Evolutionary conservation across 2,888 invertebrate species (phyloP).

Genomic region (Dasysyrphus albostriatus): DNA sequence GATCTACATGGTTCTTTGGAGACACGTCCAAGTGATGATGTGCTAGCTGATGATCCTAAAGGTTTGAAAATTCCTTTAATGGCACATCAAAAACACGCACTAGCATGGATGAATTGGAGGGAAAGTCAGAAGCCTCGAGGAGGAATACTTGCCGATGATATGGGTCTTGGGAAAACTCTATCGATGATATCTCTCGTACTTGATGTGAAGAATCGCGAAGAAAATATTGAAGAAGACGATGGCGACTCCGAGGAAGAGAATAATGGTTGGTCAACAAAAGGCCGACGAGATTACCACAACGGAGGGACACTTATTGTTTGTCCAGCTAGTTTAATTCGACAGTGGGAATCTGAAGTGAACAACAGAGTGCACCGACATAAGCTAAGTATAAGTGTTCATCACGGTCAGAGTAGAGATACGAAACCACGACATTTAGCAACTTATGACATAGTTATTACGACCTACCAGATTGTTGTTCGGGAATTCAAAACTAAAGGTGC

Average conservation of each 20-base stretch:
- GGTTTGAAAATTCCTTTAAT: constrained; percentile 89
- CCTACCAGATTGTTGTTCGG: constrained; percentile 90
- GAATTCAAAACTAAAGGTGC: constrained; percentile 87
- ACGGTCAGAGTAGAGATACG: constrained; percentile 90
- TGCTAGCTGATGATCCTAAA: constrained; percentile 86
- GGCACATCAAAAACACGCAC: constrained; percentile 93
- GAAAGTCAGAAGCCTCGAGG: constrained; percentile 94
- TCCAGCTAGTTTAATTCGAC: constrained; percentile 94
- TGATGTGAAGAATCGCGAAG: constrained; percentile 84
- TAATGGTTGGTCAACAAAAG: constrained; percentile 80
- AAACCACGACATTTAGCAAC: constrained; percentile 87
- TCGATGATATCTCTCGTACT: constrained; percentile 92
- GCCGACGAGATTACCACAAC: constrained; percentile 81
- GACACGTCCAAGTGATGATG: constrained; percentile 87
- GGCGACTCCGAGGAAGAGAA: constrained; percentile 74
- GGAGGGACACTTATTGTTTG: constrained; percentile 95
- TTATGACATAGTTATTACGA: constrained; percentile 94
- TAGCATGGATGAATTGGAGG: constrained; percentile 95
- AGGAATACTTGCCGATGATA: constrained; percentile 91
- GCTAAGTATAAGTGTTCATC: constrained; percentile 89
- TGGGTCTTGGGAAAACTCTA: constrained; percentile 88
- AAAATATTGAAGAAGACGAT: constrained; percentile 79
- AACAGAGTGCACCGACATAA: constrained; percentile 86
- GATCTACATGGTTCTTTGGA: constrained; percentile 89
- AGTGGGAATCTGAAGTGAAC: constrained; percentile 93